Percentiles rank a stretch among this genome's conserved stretches.
phyloP scores from a whole-genome alignment of 2,113 vertebrate genomes.

The Gymnocephalus cernua region DNA sequence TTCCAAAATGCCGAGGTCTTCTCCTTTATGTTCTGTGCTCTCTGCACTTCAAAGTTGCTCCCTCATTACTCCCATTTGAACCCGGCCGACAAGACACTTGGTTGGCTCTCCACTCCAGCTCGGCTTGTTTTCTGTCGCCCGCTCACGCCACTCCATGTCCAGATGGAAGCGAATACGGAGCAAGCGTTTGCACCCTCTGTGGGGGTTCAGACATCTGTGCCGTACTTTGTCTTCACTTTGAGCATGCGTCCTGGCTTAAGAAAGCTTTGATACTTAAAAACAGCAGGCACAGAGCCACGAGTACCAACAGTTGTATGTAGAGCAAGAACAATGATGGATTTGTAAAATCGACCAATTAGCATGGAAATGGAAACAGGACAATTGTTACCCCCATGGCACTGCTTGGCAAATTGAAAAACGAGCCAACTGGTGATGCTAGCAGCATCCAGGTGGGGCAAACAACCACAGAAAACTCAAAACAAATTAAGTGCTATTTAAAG shows the following conservation, averaged over 20 bases:
- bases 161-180: conserved; percentile 47
- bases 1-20: conserved; percentile 38
- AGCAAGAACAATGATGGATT: conserved; percentile 28
- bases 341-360: conserved; percentile 55
- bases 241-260: conserved; percentile 24
- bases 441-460: conserved; percentile 46
- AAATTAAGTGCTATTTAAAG: conserved; percentile 68
- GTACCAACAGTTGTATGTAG: not conserved
- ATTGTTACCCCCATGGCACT: conserved; percentile 15
- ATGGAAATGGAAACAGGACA: conserved; percentile 50
- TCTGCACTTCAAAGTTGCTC: conserved; percentile 68
- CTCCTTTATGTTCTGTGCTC: conserved; percentile 48
- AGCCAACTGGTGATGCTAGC: conserved; percentile 25
- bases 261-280: conserved; percentile 44
- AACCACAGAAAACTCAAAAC: conserved; percentile 35
- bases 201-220: conserved; percentile 40
- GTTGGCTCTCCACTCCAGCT: conserved; percentile 23
- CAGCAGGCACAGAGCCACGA: conserved; percentile 22
- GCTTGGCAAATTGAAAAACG: conserved; percentile 44
- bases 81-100: conserved; percentile 29
- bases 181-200: conserved; percentile 26
- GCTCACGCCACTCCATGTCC: conserved; percentile 13
- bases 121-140: conserved; percentile 22
- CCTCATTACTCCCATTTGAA: conserved; percentile 66
- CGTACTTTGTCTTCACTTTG: conserved; percentile 28